Evolutionary conservation across 2,888 invertebrate genomes (phyloP), one percentile per base, ranked within the genome.

Genomic region (Sesia bembeciformis): DNA sequence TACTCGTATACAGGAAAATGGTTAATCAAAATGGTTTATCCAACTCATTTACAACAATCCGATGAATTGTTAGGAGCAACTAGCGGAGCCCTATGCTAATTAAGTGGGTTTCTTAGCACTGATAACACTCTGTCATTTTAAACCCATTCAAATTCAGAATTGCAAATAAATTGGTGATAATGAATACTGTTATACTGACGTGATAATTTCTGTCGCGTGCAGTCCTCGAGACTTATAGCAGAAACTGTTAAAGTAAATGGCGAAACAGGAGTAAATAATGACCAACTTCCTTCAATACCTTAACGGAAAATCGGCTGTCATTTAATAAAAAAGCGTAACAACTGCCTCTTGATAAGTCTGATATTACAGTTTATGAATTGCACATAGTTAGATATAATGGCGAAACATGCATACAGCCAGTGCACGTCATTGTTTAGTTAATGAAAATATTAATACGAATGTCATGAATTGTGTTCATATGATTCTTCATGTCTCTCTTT

Each of bases 21-120:
- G 70, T 67, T 70, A 71, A 79, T 78, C 70, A 76, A 77, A 74
- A 70, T 68, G 67, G 57, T 78, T 74, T 72, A 66, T 65, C 53
- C 63, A 68, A 62, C 59, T 59, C 63, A 64, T 76, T 75, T 63
- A 66, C 70, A 65, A 61, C 58, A 59, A 60, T 65, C 60, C 46
- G 46, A 46, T 23, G 23, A 23, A 23, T 23, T 23, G 23, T 23
- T 23, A 23, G 23, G 23, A 23, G 23, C 23, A 23, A 23, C 23
- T 23, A 23, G 23, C 23, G 23, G 23, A 23, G 23, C 23, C 23
- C 23, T 1, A 23, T 23, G 23, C 23, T 23, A 23, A 23, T 23
- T 23, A 23, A 23, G 23, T 23, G 23, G 1, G 23, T 23, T 23
- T 23, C 23, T 23, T 23, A 23, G 2, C 23, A 23, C 23, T 23